Conservation (phyloP, 2,797 vertebrate genomes). For the Halcyon chelicuti region DNA sequence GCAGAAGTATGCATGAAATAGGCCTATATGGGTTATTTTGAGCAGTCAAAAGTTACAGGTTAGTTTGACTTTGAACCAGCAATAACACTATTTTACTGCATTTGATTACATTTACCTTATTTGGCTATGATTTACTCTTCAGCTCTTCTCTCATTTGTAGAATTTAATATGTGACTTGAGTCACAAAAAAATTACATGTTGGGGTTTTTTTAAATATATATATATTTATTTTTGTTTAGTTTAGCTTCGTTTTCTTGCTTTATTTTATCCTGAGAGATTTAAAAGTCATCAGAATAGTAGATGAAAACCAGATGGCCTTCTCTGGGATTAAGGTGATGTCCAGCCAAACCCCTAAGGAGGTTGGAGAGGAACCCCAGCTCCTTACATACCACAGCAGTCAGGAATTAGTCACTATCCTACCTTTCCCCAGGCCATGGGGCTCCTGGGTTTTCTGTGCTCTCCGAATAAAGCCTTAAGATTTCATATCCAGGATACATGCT, state of each 20-base stretch:
- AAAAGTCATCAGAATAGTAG: not conserved
- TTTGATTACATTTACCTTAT: not conserved
- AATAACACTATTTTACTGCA: not conserved
- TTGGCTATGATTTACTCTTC: not conserved
- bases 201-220: too few species aligned
- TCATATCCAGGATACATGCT: not conserved
- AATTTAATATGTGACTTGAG: not conserved
- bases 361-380: not conserved
- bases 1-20: not conserved
- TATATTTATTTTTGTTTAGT: not conserved
- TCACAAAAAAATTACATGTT: not conserved
- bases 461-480: not conserved
- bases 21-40: accelerated
- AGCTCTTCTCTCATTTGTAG: not conserved
- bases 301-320: not conserved
- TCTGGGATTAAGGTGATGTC: accelerated
- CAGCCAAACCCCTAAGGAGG: not conserved
- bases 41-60: not conserved
- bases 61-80: not conserved
- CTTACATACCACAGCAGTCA: not conserved
- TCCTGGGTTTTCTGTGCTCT: not conserved
- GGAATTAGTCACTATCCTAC: not conserved
- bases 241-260: not conserved
- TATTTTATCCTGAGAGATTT: not conserved
- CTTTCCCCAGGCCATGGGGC: not conserved